Percentiles rank a stretch among this genome's conserved stretches.
phyloP scores from a whole-genome alignment of 2,113 vertebrate species.

The Albula glossodonta region DNA sequence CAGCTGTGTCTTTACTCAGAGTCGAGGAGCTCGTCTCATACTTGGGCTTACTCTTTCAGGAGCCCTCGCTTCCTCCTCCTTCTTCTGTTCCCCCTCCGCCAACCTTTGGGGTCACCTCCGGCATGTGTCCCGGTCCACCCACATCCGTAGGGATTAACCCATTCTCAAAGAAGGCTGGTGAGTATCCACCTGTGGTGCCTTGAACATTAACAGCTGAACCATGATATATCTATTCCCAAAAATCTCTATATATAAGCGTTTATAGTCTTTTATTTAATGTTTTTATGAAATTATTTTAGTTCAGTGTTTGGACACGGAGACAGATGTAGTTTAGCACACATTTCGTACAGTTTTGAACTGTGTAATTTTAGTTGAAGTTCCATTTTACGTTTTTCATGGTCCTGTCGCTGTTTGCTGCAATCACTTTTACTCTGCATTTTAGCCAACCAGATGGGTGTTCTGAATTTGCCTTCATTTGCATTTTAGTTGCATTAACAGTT shows the following conservation, averaged over 20 bases:
- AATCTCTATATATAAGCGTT: no score
- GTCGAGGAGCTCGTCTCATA: background rate
- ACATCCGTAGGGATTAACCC: slow-evolving; percentile 46
- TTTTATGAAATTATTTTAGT: no score
- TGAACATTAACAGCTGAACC: background rate
- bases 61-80: background rate
- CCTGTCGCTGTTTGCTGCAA: no score
- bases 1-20: background rate
- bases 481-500: no score
- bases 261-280: background rate
- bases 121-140: slow-evolving; percentile 32
- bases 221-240: background rate
- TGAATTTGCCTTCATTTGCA: no score
- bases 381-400: no score
- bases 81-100: background rate
- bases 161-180: slow-evolving; percentile 67
- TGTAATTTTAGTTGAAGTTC: no score
- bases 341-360: no score
- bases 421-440: no score
- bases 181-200: background rate
- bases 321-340: no score
- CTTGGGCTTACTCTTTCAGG: slow-evolving; percentile 55
- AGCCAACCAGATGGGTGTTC: no score
- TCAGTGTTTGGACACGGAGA: no score
- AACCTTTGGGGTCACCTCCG: background rate